Base-by-base conservation (phyloP, 2,888 invertebrate genomes). In the Venustoraphidia nigricollis region DNA sequence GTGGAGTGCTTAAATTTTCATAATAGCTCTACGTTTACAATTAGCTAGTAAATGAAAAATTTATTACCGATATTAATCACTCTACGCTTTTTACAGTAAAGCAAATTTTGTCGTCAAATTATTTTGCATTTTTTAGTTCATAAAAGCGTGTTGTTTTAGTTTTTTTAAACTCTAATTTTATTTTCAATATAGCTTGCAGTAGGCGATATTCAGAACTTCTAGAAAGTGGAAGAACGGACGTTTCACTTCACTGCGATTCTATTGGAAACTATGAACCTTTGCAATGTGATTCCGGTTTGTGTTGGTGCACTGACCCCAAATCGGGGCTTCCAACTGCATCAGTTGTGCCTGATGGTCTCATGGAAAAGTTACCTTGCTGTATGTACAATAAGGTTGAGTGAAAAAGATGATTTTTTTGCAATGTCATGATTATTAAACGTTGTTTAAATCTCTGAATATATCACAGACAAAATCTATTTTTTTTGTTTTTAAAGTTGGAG, bases 241-340 rank as follows among this genome's bases (percentile, higher is more conserved):
- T 76, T 5, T 73, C 76, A 4, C 65, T 83, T 13, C 83, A 83
- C 59, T 83, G 83, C 59, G 71, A 76, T 44, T 56, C 66, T 38
- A 66, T 69, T 56, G 83, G 83, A 14, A 80, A 81, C 65, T 83
- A 75, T 60, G 82, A 83, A 58, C 65, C 69, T 17, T 60, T 83
- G 34, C 83, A 83, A 59, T 83, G 83, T 58, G 77, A 79, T 60
- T 67, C 71, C 48, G 79, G 75, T 2, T 59, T 79, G 53, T 83
- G 83, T 59, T 83, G 81, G 81, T 83, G 83, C 61, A 79, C 72
- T 2, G 71, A 79, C 36, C 66, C 71, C 1, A 67, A 60, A 58
- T 80, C 77, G 45, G 83, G 83, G 13, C 69, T 75, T 54, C 70
- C 79, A 2, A 64, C 60, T 38, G 67, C 72, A 10, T 62, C 69